phyloP scores from a whole-genome alignment of 1,140 invertebrate species.

The Manduca sexta region DNA sequence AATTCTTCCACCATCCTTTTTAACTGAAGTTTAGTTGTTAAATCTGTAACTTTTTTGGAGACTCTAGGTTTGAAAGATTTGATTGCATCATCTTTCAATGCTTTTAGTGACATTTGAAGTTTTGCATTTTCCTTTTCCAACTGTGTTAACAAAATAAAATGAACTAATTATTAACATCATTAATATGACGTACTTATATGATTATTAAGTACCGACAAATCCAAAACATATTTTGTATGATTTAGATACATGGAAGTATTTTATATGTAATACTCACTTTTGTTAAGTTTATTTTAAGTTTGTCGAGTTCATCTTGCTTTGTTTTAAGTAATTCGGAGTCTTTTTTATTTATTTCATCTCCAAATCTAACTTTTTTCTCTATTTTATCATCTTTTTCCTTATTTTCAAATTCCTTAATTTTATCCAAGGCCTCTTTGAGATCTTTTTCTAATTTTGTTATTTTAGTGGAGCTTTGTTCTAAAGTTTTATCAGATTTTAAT shows the following conservation, averaged over 20 bases:
- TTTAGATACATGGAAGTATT: background rate
- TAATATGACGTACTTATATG: background rate
- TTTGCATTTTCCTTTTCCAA: conserved; percentile 76
- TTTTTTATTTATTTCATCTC: conserved; percentile 64
- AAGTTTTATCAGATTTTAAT: conserved; percentile 68
- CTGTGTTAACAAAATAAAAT: conserved; percentile 34
- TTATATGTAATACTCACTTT: conserved; percentile 38
- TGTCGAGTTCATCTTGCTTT: conserved; percentile 72
- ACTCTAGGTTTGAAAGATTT: conserved; percentile 77
- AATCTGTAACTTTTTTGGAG: conserved; percentile 80
- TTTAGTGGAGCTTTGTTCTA: conserved; percentile 76
- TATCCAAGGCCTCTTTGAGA: conserved; percentile 75
- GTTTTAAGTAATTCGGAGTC: conserved; percentile 72
- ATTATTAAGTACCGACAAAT: too few relatives aligned
- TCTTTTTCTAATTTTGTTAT: conserved; percentile 78
- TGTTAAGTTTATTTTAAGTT: conserved; percentile 61
- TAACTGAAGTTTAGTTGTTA: conserved; percentile 81
- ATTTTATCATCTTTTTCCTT: conserved; percentile 69
- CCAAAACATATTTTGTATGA: too few relatives aligned
- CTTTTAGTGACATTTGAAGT: conserved; percentile 75
- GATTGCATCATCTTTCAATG: conserved; percentile 76
- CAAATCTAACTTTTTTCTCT: conserved; percentile 69
- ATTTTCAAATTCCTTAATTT: conserved; percentile 76
- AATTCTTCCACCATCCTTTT: conserved; percentile 86
- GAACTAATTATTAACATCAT: conserved; percentile 3